phyloP scores from a whole-genome alignment of 1,140 invertebrate species.

The Aphelinus atriplicis region DNA sequence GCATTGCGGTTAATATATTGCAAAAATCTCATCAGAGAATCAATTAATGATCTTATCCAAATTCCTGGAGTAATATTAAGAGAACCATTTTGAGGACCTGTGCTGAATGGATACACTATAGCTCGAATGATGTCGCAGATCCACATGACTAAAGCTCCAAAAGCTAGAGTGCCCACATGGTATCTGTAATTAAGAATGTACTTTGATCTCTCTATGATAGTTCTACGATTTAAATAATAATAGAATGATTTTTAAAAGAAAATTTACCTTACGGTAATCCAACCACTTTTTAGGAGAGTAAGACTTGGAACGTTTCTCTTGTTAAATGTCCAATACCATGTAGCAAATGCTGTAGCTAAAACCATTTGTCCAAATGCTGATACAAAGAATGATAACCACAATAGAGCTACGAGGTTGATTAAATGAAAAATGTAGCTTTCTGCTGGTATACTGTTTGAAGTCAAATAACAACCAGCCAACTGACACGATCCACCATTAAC shows the following conservation, averaged over 20 bases:
- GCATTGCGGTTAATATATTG: slow-evolving; percentile 89
- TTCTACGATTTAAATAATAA: slow-evolving; percentile 22
- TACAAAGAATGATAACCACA: slow-evolving; percentile 92
- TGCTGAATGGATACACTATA: slow-evolving; percentile 80
- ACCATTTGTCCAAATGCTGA: slow-evolving; percentile 91
- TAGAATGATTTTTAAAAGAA: not conserved
- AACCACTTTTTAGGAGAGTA: slow-evolving; percentile 75
- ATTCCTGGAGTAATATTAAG: slow-evolving; percentile 76
- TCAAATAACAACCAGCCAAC: slow-evolving; percentile 68
- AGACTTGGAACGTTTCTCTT: slow-evolving; percentile 86
- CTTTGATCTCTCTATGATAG: not conserved
- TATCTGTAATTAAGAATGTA: slow-evolving; percentile 70
- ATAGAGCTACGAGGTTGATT: slow-evolving; percentile 87
- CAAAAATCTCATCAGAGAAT: slow-evolving; percentile 90
- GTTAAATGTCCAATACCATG: slow-evolving; percentile 94
- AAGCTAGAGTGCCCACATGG: slow-evolving; percentile 94
- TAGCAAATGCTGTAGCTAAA: slow-evolving; percentile 83
- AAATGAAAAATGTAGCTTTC: slow-evolving; percentile 68
- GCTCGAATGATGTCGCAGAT: slow-evolving; percentile 88
- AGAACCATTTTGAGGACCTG: slow-evolving; percentile 78
- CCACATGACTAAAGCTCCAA: slow-evolving; percentile 91
- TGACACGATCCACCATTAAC: slow-evolving; percentile 54
- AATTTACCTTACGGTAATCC: slow-evolving; percentile 49
- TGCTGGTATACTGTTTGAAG: slow-evolving; percentile 63
- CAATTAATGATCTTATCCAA: slow-evolving; percentile 89